These are phyloP conservation scores for Sebastes goodei DNA, from an alignment of 2,797 vertebrate genomes.

Conservation along the genomic window DNA sequence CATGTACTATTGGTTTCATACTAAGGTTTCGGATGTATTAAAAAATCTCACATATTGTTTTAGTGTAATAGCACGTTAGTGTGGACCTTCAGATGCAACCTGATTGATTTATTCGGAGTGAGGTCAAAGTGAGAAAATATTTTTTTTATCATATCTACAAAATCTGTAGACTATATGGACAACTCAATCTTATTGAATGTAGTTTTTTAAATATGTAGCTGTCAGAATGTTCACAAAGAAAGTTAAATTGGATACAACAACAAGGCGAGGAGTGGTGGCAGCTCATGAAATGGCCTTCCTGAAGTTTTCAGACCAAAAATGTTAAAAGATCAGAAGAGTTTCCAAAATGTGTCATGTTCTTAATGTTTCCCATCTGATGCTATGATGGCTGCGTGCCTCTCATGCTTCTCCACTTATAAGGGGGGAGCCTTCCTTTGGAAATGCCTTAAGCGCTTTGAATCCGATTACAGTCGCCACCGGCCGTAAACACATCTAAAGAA, in stretches of 20 bases:
- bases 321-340: not conserved
- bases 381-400: constrained; percentile 1
- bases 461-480: not conserved
- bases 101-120: not conserved
- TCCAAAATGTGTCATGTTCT: not conserved
- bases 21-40: too few relatives aligned
- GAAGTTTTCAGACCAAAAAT: not conserved
- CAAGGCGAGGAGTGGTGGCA: not conserved
- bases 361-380: constrained; percentile 9
- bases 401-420: not conserved
- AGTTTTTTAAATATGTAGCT: not conserved
- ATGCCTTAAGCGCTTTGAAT: constrained; percentile 4
- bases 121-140: not conserved
- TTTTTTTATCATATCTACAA: not conserved
- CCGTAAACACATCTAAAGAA: not conserved
- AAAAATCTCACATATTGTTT: too few relatives aligned
- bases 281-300: not conserved
- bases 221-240: not conserved
- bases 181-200: not conserved
- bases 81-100: too few relatives aligned
- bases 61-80: too few relatives aligned
- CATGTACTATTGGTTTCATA: too few relatives aligned
- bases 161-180: not conserved
- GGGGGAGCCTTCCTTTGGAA: not conserved
- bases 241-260: not conserved